Conservation (phyloP, 2,113 vertebrate species). For the Sinocyclocheilus maitianheensis region DNA sequence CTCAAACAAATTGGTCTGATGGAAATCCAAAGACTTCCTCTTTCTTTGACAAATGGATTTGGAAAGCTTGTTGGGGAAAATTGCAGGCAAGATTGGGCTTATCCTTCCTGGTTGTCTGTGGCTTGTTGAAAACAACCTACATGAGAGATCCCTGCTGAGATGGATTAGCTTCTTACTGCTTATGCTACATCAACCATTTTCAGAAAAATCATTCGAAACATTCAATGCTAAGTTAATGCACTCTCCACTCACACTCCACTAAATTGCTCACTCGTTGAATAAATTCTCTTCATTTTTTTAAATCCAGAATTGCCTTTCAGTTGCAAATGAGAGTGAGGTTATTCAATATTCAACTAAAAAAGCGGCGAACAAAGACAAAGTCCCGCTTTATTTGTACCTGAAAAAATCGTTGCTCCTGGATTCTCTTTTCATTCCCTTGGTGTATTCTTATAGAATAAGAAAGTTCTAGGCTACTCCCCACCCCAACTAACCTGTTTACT, state of each 20-base stretch:
- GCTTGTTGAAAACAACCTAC: constrained; percentile 73
- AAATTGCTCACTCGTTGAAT: neutral
- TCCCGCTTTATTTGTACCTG: neutral
- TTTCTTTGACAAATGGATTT: constrained; percentile 76
- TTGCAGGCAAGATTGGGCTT: constrained; percentile 68
- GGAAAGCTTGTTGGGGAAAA: constrained; percentile 62
- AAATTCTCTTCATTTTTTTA: neutral
- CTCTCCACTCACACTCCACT: neutral
- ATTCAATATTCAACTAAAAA: constrained; percentile 7
- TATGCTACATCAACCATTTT: constrained; percentile 62
- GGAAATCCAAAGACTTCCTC: constrained; percentile 54
- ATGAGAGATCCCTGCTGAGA: constrained; percentile 70
- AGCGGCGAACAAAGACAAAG: neutral
- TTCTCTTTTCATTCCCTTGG: neutral
- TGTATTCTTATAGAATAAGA: neutral
- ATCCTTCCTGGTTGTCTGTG: constrained; percentile 67
- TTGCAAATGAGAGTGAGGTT: neutral
- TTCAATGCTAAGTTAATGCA: constrained; percentile 5
- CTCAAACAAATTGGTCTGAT: constrained; percentile 24
- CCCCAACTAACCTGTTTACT: constrained; percentile 1
- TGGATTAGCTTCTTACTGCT: constrained; percentile 71
- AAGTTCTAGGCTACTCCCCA: neutral
- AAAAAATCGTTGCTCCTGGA: neutral
- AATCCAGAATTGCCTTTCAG: neutral
- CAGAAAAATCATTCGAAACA: constrained; percentile 10